A percentile compares a stretch with the other conserved stretches of the same genome.
Evolutionary conservation across 2,888 invertebrate species (phyloP).

Genomic region (Bhutanitis thaidina): DNA sequence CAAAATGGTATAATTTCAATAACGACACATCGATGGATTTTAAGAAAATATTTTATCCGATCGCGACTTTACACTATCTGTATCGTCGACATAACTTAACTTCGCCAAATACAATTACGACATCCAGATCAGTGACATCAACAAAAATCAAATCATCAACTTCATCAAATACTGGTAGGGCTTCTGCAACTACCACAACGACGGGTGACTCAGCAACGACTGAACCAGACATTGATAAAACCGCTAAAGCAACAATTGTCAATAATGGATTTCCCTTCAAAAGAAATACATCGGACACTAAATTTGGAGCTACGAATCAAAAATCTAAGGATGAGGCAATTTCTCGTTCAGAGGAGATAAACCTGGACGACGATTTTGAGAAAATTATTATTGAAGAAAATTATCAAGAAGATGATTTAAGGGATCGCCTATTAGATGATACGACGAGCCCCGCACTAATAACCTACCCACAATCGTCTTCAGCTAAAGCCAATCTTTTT

Average conservation of each 20-base stretch:
- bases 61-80: slow-evolving; percentile 8
- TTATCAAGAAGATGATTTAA: slow-evolving; percentile 16
- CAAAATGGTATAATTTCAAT: neutral
- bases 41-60: slow-evolving; percentile 9
- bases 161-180: neutral
- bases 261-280: neutral
- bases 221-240: neutral
- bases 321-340: slow-evolving; percentile 7
- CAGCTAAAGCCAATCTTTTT: neutral
- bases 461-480: neutral
- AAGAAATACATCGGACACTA: neutral
- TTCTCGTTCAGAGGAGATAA: slow-evolving; percentile 15
- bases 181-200: neutral
- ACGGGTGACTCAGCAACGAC: neutral
- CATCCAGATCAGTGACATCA: neutral
- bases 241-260: neutral
- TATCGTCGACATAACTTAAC: slow-evolving; percentile 12
- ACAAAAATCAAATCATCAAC: neutral
- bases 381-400: slow-evolving; percentile 17
- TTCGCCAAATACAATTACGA: neutral
- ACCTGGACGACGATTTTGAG: slow-evolving; percentile 17
- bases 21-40: neutral
- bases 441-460: neutral
- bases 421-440: slow-evolving; percentile 2
- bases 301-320: neutral